A percentile compares a stretch with the other conserved stretches of the same genome.
phyloP scores from a whole-genome alignment of 2,888 invertebrate species.

The Callimorpha dominula region DNA sequence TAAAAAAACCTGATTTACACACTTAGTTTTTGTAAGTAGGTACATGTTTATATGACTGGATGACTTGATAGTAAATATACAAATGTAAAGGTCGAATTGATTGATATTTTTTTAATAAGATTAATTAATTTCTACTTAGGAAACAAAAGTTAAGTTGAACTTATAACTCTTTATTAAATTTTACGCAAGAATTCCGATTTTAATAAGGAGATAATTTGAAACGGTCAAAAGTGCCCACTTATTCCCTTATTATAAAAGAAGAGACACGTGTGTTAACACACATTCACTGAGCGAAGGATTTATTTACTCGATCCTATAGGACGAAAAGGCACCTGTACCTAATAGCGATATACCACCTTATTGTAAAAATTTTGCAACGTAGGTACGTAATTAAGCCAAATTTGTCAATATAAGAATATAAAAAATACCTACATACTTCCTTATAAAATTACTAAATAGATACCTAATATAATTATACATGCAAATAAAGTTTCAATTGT shows the following conservation, averaged over 20 bases:
- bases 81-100: too few relatives aligned
- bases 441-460: neutral
- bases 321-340: too few relatives aligned
- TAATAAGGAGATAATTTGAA: neutral
- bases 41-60: too few relatives aligned
- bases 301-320: neutral
- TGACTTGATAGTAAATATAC: too few relatives aligned
- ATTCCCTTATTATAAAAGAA: neutral
- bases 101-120: too few relatives aligned
- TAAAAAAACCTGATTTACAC: too few relatives aligned
- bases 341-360: too few relatives aligned
- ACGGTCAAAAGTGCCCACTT: neutral
- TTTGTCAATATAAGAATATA: neutral
- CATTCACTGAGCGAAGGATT: neutral
- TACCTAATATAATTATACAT: neutral
- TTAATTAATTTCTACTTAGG: too few relatives aligned
- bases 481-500: conserved; percentile 33
- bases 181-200: neutral
- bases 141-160: too few relatives aligned
- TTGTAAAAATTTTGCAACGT: too few relatives aligned
- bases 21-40: too few relatives aligned
- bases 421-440: neutral
- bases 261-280: neutral
- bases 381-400: neutral
- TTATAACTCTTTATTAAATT: neutral